A percentile compares a stretch with the other conserved stretches of the same genome.
Evolutionary conservation across 2,888 invertebrate genomes (phyloP).

Genomic region (Polyommatus icarus): DNA sequence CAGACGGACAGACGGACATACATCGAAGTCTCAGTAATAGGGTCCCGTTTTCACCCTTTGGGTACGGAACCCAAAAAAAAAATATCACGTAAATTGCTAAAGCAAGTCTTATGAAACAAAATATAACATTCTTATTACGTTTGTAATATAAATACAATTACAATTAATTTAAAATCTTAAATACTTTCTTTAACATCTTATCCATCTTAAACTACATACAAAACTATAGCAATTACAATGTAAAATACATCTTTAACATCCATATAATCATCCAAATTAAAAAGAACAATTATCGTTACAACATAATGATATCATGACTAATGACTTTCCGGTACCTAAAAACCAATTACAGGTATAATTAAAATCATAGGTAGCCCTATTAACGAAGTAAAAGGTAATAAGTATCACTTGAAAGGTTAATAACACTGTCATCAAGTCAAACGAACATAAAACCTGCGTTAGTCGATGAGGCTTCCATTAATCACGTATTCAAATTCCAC

Average conservation of each 20-base stretch:
- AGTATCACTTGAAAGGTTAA: conserved; percentile 46
- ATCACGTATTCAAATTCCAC: conserved; percentile 65
- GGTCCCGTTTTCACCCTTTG: too few species aligned
- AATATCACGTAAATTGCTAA: too few species aligned
- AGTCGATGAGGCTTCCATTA: conserved; percentile 55
- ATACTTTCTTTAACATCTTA: not conserved
- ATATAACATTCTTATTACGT: not conserved
- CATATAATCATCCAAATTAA: not conserved
- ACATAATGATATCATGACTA: not conserved
- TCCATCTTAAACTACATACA: not conserved
- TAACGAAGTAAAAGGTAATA: conserved; percentile 42
- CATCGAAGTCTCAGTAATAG: too few species aligned
- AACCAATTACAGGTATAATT: conserved; percentile 25
- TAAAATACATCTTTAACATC: not conserved
- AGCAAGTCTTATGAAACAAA: not conserved
- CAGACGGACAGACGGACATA: too few species aligned
- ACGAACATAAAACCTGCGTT: conserved; percentile 47
- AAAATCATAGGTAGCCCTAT: conserved; percentile 29
- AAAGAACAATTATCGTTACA: not conserved
- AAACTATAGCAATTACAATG: not conserved
- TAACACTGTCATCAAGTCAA: conserved; percentile 46
- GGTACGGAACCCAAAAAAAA: too few species aligned
- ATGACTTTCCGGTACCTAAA: conserved; percentile 12
- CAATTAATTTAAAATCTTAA: too few species aligned
- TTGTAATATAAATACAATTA: not conserved